These are phyloP conservation scores for Mirza zaza DNA, from an alignment of 2,113 vertebrate species.

Conservation along the genomic window DNA sequence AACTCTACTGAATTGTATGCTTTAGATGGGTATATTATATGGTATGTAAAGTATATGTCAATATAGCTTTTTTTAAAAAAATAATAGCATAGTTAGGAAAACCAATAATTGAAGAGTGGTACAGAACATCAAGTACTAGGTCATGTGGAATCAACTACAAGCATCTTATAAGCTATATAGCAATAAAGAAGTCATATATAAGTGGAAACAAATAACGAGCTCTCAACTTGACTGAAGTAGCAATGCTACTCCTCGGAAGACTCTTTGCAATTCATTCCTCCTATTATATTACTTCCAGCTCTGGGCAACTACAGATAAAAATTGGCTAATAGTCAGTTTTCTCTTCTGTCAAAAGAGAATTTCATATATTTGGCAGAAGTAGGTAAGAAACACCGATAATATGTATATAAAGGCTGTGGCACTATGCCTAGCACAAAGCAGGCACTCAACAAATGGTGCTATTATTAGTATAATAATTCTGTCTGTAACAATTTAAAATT, in stretches of 20 bases:
- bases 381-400: neutral
- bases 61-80: neutral
- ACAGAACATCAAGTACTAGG: neutral
- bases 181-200: neutral
- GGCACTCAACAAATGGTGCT: neutral
- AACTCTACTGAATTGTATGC: too few relatives aligned
- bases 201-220: neutral
- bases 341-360: neutral
- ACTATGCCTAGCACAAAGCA: neutral
- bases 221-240: neutral
- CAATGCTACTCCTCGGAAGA: neutral
- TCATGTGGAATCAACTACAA: neutral
- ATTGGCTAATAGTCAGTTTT: neutral
- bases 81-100: neutral
- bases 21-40: too few relatives aligned
- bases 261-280: neutral
- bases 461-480: neutral
- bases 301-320: neutral
- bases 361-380: neutral
- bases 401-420: neutral
- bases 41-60: neutral
- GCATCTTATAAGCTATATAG: neutral
- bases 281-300: neutral
- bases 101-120: neutral
- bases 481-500: neutral